A percentile compares a stretch with the other conserved stretches of the same genome.
Evolutionary conservation across 2,888 invertebrate species (phyloP).

Genomic region (Phorcus lineatus): DNA sequence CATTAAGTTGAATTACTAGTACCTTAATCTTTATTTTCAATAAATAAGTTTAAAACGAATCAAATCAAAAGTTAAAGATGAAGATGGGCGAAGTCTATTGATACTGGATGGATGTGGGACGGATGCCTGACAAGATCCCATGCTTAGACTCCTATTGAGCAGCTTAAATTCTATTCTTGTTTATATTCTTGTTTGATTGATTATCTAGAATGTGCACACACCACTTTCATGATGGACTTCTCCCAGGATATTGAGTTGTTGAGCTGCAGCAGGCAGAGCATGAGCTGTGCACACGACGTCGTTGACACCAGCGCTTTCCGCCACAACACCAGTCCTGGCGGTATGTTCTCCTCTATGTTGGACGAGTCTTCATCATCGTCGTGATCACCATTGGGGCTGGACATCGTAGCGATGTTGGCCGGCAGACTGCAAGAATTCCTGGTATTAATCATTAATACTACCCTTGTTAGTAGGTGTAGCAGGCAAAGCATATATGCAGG

Average conservation of each 20-base stretch:
- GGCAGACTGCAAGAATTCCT: conserved; percentile 54
- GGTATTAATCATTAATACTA: background rate
- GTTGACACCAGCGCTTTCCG: conserved; percentile 90
- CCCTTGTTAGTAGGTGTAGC: background rate
- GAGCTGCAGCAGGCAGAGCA: conserved; percentile 91
- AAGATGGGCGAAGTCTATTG: no score
- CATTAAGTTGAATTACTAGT: no score
- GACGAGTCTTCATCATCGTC: conserved; percentile 42
- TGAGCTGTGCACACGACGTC: conserved; percentile 91
- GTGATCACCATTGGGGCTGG: conserved; percentile 33
- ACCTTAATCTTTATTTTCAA: no score
- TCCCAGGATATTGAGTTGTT: conserved; percentile 97
- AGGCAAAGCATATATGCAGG: no score
- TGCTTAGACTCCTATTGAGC: no score
- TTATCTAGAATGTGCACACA: no score
- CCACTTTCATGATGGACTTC: conserved; percentile 99
- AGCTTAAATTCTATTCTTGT: no score
- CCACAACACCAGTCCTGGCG: conserved; percentile 86
- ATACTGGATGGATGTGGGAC: no score
- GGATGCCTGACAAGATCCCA: no score
- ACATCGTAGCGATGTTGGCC: conserved; percentile 63
- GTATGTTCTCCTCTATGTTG: conserved; percentile 75
- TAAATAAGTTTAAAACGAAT: no score
- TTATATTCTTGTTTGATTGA: no score
- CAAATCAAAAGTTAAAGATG: no score